These are phyloP conservation scores for Tetraodon nigroviridis DNA, from an alignment of 2,113 vertebrate genomes.

Conservation along the genomic window DNA sequence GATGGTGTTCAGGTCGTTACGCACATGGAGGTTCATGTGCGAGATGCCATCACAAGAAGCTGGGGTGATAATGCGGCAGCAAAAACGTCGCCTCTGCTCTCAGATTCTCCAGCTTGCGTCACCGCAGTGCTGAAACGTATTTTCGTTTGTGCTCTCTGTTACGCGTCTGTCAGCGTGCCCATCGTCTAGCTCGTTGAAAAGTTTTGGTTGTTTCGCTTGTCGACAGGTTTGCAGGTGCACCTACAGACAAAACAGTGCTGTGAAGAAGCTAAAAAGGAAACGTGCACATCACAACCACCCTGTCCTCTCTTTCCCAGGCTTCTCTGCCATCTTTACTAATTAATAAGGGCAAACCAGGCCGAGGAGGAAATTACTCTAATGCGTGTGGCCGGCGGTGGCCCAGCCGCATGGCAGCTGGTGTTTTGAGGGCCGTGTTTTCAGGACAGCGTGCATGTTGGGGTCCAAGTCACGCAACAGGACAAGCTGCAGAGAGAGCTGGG, in stretches of 20 bases:
- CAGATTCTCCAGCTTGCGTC: neutral
- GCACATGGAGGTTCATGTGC: neutral
- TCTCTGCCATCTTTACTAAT: constrained; percentile 33
- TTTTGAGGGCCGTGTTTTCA: constrained; percentile 41
- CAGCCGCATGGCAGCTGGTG: constrained; percentile 27
- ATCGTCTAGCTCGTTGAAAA: neutral
- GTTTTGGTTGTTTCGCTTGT: no score
- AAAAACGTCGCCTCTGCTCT: neutral
- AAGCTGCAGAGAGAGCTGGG: constrained; percentile 5
- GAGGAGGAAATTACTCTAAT: constrained; percentile 53
- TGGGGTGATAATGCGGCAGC: neutral
- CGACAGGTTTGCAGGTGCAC: no score
- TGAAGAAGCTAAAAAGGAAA: neutral
- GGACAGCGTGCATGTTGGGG: constrained; percentile 21
- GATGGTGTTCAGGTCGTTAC: neutral
- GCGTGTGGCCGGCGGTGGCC: constrained; percentile 23
- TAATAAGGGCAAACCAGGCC: constrained; percentile 43
- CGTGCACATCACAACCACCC: neutral
- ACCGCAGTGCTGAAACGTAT: neutral
- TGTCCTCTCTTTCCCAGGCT: neutral
- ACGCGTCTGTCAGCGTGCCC: neutral
- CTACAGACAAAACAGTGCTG: no score
- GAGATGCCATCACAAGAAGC: neutral
- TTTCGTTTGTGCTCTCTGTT: no score
- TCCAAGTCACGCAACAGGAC: constrained; percentile 19